A percentile compares a stretch with the other conserved stretches of the same genome.
Evolutionary conservation across 2,113 vertebrate genomes (phyloP).

Genomic region (Pyxicephalus adspersus): DNA sequence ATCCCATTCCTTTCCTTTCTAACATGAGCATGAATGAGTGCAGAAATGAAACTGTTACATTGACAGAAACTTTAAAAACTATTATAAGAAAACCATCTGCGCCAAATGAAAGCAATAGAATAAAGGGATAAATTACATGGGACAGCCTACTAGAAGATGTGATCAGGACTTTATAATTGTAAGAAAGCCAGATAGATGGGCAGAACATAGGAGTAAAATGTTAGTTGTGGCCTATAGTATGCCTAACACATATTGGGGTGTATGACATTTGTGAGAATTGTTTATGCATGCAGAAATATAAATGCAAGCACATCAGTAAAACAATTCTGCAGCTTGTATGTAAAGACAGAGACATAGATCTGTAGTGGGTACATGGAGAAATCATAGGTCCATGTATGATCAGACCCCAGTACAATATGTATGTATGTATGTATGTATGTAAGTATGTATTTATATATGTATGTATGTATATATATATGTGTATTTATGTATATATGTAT

Average conservation of each 20-base stretch:
- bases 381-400: background rate
- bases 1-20: no score
- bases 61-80: slow-evolving; percentile 7
- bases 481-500: no score
- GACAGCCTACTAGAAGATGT: background rate
- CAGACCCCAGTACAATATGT: no score
- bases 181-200: background rate
- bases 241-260: no score
- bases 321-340: background rate
- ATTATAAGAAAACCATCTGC: background rate
- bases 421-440: no score
- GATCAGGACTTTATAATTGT: background rate
- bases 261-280: background rate
- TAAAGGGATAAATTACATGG: background rate
- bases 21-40: no score
- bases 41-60: background rate
- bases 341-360: background rate
- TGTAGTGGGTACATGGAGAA: background rate
- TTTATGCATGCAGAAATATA: background rate
- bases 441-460: no score
- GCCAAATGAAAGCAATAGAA: background rate
- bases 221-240: no score
- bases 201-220: background rate
- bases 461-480: no score
- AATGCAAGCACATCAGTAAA: background rate